phyloP scores from a whole-genome alignment of 2,797 vertebrate genomes.

The Aulostomus chinensis region DNA sequence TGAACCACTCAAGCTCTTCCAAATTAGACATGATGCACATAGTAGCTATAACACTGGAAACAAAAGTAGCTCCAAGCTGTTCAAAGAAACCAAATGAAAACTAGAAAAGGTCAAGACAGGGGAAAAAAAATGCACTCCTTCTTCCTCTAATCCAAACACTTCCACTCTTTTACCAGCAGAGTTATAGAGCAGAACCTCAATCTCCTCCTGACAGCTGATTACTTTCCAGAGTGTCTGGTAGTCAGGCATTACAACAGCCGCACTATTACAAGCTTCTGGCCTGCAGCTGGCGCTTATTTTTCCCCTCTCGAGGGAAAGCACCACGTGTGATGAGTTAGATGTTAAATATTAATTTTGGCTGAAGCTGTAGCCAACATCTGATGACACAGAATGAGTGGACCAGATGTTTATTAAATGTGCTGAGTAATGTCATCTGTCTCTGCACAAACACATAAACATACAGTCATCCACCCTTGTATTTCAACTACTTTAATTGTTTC shows the following conservation, averaged over 20 bases:
- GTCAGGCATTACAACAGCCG: slow-evolving; percentile 37
- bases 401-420: slow-evolving; percentile 50
- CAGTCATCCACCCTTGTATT: slow-evolving; percentile 55
- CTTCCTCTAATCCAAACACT: slow-evolving; percentile 21
- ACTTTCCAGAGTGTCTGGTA: slow-evolving; percentile 48
- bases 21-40: slow-evolving; percentile 20
- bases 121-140: slow-evolving; percentile 5
- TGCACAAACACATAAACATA: slow-evolving; percentile 39
- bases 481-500: slow-evolving; percentile 57
- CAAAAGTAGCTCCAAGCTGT: slow-evolving; percentile 1
- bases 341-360: slow-evolving; percentile 51
- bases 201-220: slow-evolving; percentile 44
- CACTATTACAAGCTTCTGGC: slow-evolving; percentile 54
- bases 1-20: slow-evolving; percentile 21
- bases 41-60: too few species aligned
- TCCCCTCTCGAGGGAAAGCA: slow-evolving; percentile 26
- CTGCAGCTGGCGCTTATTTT: slow-evolving; percentile 25
- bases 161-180: slow-evolving; percentile 26
- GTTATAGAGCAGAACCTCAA: slow-evolving; percentile 20
- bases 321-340: slow-evolving; percentile 46
- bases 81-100: slow-evolving; percentile 3
- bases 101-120: background rate
- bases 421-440: slow-evolving; percentile 45
- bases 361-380: slow-evolving; percentile 24
- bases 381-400: slow-evolving; percentile 62